Conservation (phyloP, 2,797 vertebrate species). For the Psittacula echo region DNA sequence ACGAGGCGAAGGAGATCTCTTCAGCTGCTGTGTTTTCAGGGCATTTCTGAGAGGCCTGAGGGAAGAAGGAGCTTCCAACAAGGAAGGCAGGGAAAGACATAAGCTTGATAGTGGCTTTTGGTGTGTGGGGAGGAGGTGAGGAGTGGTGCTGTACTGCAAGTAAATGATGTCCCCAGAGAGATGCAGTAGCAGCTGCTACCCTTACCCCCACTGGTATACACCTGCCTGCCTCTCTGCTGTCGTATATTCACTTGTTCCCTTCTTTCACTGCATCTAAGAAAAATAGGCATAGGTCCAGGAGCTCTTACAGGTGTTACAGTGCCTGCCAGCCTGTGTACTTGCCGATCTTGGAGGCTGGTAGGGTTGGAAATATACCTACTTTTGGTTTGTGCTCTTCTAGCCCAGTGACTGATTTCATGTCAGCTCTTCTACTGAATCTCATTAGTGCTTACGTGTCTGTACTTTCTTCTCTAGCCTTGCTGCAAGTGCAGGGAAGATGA, state of each 20-base stretch:
- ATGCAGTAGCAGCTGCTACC: background rate
- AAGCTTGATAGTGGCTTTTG: background rate
- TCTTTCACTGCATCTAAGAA: background rate
- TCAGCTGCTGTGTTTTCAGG: background rate
- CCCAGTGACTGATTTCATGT: background rate
- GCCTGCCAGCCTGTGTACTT: background rate
- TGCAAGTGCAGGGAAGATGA: background rate
- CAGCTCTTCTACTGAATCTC: background rate
- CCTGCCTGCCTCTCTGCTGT: conserved; percentile 28
- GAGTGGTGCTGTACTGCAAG: background rate
- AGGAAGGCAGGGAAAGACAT: background rate
- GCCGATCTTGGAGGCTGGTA: background rate
- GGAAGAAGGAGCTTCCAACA: background rate
- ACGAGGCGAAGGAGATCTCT: background rate
- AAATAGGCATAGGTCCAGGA: conserved; percentile 6
- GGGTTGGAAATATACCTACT: background rate
- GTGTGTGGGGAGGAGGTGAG: background rate
- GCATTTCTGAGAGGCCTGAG: background rate
- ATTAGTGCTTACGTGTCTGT: background rate
- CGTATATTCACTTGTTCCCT: background rate
- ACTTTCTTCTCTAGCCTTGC: background rate
- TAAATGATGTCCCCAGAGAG: conserved; percentile 13
- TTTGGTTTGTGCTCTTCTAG: background rate
- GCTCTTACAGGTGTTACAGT: background rate
- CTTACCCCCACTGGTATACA: background rate